phyloP scores from a whole-genome alignment of 2,888 invertebrate genomes.

The Pollenia labialis region DNA sequence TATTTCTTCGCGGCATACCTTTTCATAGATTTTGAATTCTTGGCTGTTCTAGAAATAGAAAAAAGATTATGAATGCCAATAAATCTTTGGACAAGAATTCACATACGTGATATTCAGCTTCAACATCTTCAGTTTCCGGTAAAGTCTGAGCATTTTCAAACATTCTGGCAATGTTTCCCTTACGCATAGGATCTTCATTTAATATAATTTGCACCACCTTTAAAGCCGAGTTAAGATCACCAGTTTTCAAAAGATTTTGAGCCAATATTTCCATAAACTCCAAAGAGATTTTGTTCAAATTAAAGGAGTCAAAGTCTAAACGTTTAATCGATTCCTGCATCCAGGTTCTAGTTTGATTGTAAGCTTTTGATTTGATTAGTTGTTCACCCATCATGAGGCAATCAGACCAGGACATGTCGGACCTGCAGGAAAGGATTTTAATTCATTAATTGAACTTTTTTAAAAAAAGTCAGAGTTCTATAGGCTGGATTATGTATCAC shows the following conservation, averaged over 20 bases:
- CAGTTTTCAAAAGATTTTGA: constrained; percentile 84
- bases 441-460: background rate
- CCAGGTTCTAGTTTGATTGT: constrained; percentile 96
- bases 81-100: background rate
- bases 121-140: constrained; percentile 23
- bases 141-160: constrained; percentile 49
- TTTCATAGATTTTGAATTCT: constrained; percentile 84
- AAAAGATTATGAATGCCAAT: background rate
- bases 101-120: constrained; percentile 67
- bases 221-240: constrained; percentile 91
- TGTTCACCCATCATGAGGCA: constrained; percentile 97
- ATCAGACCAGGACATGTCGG: constrained; percentile 92
- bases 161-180: constrained; percentile 88
- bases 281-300: constrained; percentile 74
- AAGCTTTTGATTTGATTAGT: constrained; percentile 95
- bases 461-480: too few relatives aligned
- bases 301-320: constrained; percentile 86
- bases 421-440: constrained; percentile 80
- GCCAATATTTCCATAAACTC: constrained; percentile 80
- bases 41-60: constrained; percentile 75
- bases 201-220: constrained; percentile 93
- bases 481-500: too few relatives aligned
- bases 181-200: constrained; percentile 90
- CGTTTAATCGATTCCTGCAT: constrained; percentile 95
- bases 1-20: constrained; percentile 80